Percentiles rank a stretch among this genome's conserved stretches.
phyloP scores from a whole-genome alignment of 2,113 vertebrate species.

The Rhagologus leucostigma region DNA sequence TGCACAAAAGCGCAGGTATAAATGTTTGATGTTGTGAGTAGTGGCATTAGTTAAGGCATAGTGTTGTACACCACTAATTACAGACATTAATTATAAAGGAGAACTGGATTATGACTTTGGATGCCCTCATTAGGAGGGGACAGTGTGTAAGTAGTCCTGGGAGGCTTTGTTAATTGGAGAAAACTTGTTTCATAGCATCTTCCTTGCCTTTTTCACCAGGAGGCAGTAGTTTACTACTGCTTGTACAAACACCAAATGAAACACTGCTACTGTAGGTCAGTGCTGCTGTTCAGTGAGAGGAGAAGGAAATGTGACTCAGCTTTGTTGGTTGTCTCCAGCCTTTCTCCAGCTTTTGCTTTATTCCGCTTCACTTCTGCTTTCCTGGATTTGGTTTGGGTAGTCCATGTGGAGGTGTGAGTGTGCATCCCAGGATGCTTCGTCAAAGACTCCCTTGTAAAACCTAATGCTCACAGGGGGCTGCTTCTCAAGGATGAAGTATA shows the following conservation, averaged over 20 bases:
- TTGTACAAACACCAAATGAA: neutral
- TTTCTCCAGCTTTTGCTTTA: neutral
- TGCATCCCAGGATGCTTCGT: neutral
- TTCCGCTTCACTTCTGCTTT: neutral
- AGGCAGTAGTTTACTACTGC: neutral
- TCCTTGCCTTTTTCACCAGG: neutral
- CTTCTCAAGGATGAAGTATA: neutral
- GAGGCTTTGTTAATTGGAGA: slow-evolving; percentile 36
- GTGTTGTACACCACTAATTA: neutral
- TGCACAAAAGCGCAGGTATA: neutral
- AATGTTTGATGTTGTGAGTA: neutral
- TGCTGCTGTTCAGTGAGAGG: neutral
- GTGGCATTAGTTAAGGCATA: neutral
- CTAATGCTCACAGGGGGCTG: neutral
- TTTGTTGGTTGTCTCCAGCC: neutral
- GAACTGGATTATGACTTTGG: slow-evolving; percentile 14
- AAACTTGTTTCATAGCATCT: slow-evolving; percentile 2
- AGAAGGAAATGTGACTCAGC: neutral
- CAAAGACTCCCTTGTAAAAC: neutral
- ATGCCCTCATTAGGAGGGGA: slow-evolving; percentile 32
- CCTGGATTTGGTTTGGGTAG: neutral
- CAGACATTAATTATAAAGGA: neutral
- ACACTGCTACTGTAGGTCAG: neutral
- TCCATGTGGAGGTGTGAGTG: neutral
- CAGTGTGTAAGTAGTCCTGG: neutral